Base-by-base conservation (phyloP, 2,888 invertebrate species). In the Drosophila phalerata region DNA sequence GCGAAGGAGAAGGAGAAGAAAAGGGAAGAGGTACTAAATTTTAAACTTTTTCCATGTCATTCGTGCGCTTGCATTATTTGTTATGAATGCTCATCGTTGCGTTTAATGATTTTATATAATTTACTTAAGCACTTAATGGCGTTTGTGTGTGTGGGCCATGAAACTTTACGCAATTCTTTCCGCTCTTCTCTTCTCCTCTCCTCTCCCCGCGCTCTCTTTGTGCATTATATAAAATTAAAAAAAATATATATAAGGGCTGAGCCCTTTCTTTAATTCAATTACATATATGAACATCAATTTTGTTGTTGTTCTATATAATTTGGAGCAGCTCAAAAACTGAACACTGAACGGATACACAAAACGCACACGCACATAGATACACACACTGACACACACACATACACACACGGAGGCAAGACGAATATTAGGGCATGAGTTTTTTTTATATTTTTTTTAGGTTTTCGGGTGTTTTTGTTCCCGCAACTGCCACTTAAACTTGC, bases 401-500 rank as follows among this genome's bases (percentile, higher is more conserved):
- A 15, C 58, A 60, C 43, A 25, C 43, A 37, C 49, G 38, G n/a
- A 40, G 42, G 53, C 53, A 28, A 53, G 17, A 19, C n/a, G 42
- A 40, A 58, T 58, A 58, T 38, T 60, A 42, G 28, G 30, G 17
- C 47, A 65, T 65, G 32, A 56, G 55, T 40, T 55, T 28, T 28
- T 28, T 28, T 28, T 69, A 22, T 55, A 45, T 66, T 65, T 60
- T 17, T 28, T 28, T 28, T 69, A 22, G 58, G 48, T 66, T 65
- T 60, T 17, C n/a, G 47, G 37, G 32, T 48, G 17, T 57, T 38
- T 42, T 56, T 11, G 34, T 34, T 45, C 25, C 13, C 73, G 65
- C 77, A 81, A 79, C 83, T 75, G 83, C 73, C 85, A 85, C 73
- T 85, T 83, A 81, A 84, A 76, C 71, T 81, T 74, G 85, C 81